phyloP scores from a whole-genome alignment of 2,113 vertebrate genomes.

The Glaucidium brasilianum region DNA sequence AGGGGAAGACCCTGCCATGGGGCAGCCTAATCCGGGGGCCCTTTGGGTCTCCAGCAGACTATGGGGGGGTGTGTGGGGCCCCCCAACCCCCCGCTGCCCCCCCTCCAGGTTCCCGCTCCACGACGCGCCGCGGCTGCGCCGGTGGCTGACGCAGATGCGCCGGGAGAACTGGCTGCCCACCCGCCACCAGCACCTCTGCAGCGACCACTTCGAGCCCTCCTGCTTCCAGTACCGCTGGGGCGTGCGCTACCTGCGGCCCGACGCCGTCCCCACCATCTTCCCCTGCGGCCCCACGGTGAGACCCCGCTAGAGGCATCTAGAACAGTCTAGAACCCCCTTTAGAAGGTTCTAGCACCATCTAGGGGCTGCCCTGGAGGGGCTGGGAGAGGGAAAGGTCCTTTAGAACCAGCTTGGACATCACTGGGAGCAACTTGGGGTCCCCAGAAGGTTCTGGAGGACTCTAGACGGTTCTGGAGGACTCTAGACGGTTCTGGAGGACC shows the following conservation, averaged over 20 bases:
- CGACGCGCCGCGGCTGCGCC: constrained; percentile 70
- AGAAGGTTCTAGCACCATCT: too few relatives aligned
- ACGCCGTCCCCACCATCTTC: constrained; percentile 78
- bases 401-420: too few relatives aligned
- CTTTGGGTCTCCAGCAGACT: not conserved
- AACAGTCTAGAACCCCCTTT: not conserved
- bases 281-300: constrained; percentile 6
- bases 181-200: constrained; percentile 80
- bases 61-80: not conserved
- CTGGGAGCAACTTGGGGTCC: too few relatives aligned
- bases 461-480: too few relatives aligned
- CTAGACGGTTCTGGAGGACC: not conserved
- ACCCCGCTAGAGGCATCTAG: too few relatives aligned
- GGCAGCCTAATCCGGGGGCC: too few relatives aligned
- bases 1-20: too few relatives aligned
- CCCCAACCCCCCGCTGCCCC: too few relatives aligned
- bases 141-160: constrained; percentile 78
- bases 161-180: constrained; percentile 76
- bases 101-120: constrained; percentile 76
- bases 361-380: not conserved
- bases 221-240: constrained; percentile 80
- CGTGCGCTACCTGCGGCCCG: constrained; percentile 70
- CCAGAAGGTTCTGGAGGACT: too few relatives aligned
- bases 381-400: not conserved
- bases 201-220: constrained; percentile 74